phyloP scores from a whole-genome alignment of 2,888 invertebrate species.

The Sussaba pulchella region DNA sequence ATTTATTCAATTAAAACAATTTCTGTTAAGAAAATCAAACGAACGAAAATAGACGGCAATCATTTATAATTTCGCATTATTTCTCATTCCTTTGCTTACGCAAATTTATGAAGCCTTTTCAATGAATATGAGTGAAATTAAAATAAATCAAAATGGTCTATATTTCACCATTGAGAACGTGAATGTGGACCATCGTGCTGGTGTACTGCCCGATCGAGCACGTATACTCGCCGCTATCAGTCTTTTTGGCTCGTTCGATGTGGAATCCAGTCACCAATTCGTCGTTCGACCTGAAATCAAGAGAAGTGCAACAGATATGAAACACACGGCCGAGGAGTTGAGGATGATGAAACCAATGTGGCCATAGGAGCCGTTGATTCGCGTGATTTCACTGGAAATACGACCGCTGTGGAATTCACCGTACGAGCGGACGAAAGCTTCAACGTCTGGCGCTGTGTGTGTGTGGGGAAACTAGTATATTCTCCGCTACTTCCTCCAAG shows the following conservation, averaged over 20 bases:
- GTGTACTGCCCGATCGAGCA: conserved; percentile 88
- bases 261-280: conserved; percentile 80
- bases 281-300: conserved; percentile 78
- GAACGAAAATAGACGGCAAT: no score
- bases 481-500: conserved; percentile 38
- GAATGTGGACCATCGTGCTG: conserved; percentile 88
- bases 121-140: background rate
- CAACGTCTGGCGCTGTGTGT: conserved; percentile 10
- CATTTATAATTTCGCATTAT: background rate
- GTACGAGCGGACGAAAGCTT: conserved; percentile 6
- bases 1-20: no score
- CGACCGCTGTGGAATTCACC: background rate
- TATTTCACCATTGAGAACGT: conserved; percentile 88
- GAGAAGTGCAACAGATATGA: conserved; percentile 30
- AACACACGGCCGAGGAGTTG: background rate
- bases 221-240: conserved; percentile 88
- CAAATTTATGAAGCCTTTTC: background rate
- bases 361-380: background rate
- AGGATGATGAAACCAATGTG: background rate
- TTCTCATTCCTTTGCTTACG: background rate
- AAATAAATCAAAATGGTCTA: background rate
- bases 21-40: no score
- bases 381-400: conserved; percentile 5
- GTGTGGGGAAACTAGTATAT: conserved; percentile 39
- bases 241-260: conserved; percentile 86